phyloP scores from a whole-genome alignment of 2,797 vertebrate genomes.

The Oryzias sinensis region DNA sequence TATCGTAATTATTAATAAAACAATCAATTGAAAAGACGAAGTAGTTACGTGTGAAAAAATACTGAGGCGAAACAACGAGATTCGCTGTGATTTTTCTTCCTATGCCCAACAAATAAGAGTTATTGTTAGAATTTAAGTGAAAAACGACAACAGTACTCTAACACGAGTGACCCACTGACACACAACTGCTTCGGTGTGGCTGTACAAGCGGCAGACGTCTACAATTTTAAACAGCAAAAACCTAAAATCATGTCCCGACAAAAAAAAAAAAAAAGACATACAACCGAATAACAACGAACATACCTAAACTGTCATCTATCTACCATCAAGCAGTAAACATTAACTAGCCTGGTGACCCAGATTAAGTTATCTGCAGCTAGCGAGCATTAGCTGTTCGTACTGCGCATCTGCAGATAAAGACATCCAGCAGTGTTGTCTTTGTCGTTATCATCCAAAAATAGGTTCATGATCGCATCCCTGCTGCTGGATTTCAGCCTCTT shows the following conservation, averaged over 20 bases:
- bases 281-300: not conserved
- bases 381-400: constrained; percentile 23
- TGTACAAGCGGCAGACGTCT: not conserved
- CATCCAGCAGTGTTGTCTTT: constrained; percentile 6
- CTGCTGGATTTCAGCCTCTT: not conserved
- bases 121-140: too few species aligned
- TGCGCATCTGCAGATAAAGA: not conserved
- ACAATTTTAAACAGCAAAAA: not conserved
- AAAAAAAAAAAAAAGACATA: not conserved
- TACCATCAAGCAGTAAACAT: not conserved
- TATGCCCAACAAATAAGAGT: too few species aligned
- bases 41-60: too few species aligned
- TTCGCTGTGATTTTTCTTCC: not conserved
- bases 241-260: not conserved
- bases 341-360: constrained; percentile 59
- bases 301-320: not conserved
- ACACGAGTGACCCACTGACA: constrained; percentile 53
- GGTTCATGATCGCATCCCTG: constrained; percentile 4
- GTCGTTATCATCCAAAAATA: constrained; percentile 5
- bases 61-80: too few species aligned
- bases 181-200: constrained; percentile 1
- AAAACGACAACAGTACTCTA: not conserved
- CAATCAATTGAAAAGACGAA: too few species aligned
- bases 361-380: constrained; percentile 45
- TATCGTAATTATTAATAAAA: too few species aligned